Conservation (phyloP, 2,797 vertebrate species). For the Chaetophractus vellerosus region DNA sequence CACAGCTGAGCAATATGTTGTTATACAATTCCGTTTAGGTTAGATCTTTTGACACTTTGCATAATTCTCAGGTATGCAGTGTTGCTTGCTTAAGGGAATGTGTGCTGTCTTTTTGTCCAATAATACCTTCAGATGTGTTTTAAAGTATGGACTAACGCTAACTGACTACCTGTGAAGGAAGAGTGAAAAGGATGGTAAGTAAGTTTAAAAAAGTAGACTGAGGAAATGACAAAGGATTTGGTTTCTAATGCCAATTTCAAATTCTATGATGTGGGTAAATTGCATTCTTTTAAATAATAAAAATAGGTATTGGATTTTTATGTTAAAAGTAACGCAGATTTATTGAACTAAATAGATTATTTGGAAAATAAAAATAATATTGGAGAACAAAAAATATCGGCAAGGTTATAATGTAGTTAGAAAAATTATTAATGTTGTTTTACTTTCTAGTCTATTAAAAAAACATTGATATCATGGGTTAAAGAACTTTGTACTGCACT, state of each 20-base stretch:
- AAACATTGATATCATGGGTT: neutral
- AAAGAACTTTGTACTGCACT: neutral
- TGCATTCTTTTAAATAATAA: neutral
- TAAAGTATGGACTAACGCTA: neutral
- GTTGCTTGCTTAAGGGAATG: constrained; percentile 35
- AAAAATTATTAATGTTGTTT: neutral
- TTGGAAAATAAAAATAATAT: constrained; percentile 1
- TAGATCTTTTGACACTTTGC: neutral
- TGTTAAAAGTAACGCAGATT: neutral
- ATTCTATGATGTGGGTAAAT: neutral
- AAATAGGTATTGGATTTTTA: neutral
- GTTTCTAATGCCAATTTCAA: neutral
- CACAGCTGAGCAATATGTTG: constrained; percentile 47
- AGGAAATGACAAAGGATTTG: neutral
- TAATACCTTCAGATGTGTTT: neutral
- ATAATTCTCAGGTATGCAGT: neutral
- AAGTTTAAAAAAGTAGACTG: neutral
- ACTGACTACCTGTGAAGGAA: neutral
- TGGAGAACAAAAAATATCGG: neutral
- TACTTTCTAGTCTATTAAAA: neutral
- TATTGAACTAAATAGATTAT: neutral
- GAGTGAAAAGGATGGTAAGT: neutral
- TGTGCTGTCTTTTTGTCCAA: neutral
- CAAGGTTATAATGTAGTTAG: neutral
- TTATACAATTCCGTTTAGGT: constrained; percentile 58